Evolutionary conservation across 2,888 invertebrate genomes (phyloP), one percentile per base, ranked within the genome.

Genomic region (Rhamnusium bicolor): DNA sequence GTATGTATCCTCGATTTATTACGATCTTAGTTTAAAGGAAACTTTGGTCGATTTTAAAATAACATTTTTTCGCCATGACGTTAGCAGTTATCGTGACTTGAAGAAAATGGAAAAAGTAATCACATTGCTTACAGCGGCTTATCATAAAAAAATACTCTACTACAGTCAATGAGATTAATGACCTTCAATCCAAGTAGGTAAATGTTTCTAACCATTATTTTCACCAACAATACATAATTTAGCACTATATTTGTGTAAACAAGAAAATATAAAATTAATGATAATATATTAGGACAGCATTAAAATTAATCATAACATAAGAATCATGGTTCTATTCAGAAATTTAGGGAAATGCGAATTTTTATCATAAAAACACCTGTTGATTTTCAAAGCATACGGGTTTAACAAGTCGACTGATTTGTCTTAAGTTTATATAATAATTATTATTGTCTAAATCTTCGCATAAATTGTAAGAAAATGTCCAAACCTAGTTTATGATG

Each of bases 131-230:
- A 14, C 12, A 29, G n/a, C n/a, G 19, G 32, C 40, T 65, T 65
- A 65, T 65, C 65, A 40, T 7, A 67, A 56, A 56, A 63, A 56
- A 54, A 56, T 67, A 67, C 56, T 67, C 19, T 67, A 46, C 40
- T n/a, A 24, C 24, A 49, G 19, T 21, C 29, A 46, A 46, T 21
- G 53, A 65, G 65, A 65, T 65, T 32, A 67, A 54, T 67, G 56
- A 67, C 67, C 67, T 56, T 67, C 67, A 67, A 56, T 56, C 56
- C 67, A 46, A 67, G 46, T 67, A 67, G 67, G 67, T 67, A 67
- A 67, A 67, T 67, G 56, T 67, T 56, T 27, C 63, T 56, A 46
- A 67, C 54, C 67, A 54, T 40, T 46, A 67, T 67, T 67, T 51
- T 24, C 32, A 21, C 8, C 29, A 53, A 32, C 8, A 65, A 29